Base-by-base conservation (phyloP, 2,113 vertebrate genomes). In the Bagarius yarrelli region DNA sequence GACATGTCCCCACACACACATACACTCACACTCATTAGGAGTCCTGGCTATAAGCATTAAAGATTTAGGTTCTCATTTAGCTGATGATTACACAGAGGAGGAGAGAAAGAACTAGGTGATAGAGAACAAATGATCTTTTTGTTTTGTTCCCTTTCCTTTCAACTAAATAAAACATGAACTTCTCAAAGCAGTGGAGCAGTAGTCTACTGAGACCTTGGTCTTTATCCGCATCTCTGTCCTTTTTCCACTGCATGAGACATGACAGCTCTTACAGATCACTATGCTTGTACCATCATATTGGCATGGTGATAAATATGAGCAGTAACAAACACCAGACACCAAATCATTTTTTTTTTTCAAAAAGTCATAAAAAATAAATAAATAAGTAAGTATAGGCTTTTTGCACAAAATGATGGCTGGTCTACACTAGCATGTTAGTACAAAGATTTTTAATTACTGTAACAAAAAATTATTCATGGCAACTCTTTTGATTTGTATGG, bases 11-110 rank as follows among this genome's bases (percentile, higher is more conserved):
- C 27, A 44, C 77, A 78, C 67, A 78, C 50, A 78, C 50, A 55
- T 59, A n/a, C 50, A 59, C 60, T 47, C 18, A 40, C 52, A 57
- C 52, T 70, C 40, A 69, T 76, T 76, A 76, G 40, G 13, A 81
- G 71, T 56, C 53, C 30, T 76, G 78, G 66, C 72, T 67, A 61
- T 80, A 64, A 40, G 75, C 60, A 80, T 85, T 67, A 85, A 85
- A 83, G 53, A 85, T 85, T 83, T 77, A 85, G 61, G 61, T 36
- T 36, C 57, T 83, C 77, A 85, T 85, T 85, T 76, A 60, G 30
- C 52, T 67, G 52, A 71, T 67, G 79, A 84, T 81, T 74, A 52
- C 76, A 77, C 34, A 25, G 61, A 79, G 30, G 44, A 75, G 71
- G 70, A 79, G 70, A 71, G 34, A 56, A 76, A 32, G 56, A 78